Conservation (phyloP, 2,888 invertebrate species). For the Andrena bicolor region DNA sequence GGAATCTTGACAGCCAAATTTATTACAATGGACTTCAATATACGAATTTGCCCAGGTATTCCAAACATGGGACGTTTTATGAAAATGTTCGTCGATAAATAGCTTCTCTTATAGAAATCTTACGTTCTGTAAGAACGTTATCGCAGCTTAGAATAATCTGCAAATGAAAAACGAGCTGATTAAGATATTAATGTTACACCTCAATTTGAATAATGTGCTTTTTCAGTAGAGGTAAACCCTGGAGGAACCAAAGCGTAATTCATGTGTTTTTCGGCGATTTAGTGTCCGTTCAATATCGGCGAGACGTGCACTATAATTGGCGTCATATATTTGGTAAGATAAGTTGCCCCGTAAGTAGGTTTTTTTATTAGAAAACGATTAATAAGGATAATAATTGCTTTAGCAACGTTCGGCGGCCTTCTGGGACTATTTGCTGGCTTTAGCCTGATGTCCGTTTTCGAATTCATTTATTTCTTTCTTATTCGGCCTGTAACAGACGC, state of each 20-base stretch:
- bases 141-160: too few relatives aligned
- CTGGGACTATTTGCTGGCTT: slow-evolving; percentile 90
- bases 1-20: slow-evolving; percentile 85
- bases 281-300: slow-evolving; percentile 89
- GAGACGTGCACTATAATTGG: slow-evolving; percentile 90
- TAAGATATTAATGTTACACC: background rate
- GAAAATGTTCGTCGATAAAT: background rate
- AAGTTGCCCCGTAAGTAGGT: slow-evolving; percentile 14
- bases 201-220: background rate
- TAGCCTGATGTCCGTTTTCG: slow-evolving; percentile 89
- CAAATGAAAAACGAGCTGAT: too few relatives aligned
- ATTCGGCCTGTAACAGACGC: slow-evolving; percentile 84
- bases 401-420: slow-evolving; percentile 91
- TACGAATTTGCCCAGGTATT: slow-evolving; percentile 51
- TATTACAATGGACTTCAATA: slow-evolving; percentile 85
- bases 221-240: slow-evolving; percentile 44
- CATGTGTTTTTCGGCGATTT: slow-evolving; percentile 89
- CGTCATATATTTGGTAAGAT: slow-evolving; percentile 88
- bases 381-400: slow-evolving; percentile 74
- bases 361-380: background rate
- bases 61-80: background rate
- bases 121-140: too few relatives aligned
- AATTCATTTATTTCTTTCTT: slow-evolving; percentile 88
- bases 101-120: too few relatives aligned
- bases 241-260: slow-evolving; percentile 87